Evolutionary conservation across 2,797 vertebrate genomes (phyloP).

Genomic region (Pangasius larnaudii): DNA sequence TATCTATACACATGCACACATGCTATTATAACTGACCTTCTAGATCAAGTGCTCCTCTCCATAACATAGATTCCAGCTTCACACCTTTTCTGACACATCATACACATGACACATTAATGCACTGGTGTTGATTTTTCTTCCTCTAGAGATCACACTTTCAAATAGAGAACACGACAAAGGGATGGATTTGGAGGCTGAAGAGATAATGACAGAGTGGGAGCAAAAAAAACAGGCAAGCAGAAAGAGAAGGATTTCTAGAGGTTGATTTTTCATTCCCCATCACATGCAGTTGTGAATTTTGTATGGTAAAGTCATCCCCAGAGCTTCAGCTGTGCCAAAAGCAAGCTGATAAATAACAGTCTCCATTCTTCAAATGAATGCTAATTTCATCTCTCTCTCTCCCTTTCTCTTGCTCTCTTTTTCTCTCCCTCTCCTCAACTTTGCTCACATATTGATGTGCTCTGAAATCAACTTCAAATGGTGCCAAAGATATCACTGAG

Average conservation of each 20-base stretch:
- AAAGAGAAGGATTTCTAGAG: constrained; percentile 64
- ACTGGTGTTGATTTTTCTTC: background rate
- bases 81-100: background rate
- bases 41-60: background rate
- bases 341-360: constrained; percentile 91
- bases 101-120: background rate
- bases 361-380: constrained; percentile 93
- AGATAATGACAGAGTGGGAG: constrained; percentile 3
- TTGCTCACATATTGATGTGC: constrained; percentile 88
- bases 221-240: background rate
- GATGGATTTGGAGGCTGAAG: background rate
- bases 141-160: background rate
- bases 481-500: constrained; percentile 82
- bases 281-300: constrained; percentile 72
- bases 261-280: constrained; percentile 87
- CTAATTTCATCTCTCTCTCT: constrained; percentile 81
- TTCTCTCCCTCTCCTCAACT: constrained; percentile 70
- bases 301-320: constrained; percentile 66
- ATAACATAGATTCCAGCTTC: background rate
- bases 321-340: constrained; percentile 87
- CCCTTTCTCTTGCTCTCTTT: constrained; percentile 52
- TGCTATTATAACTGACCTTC: background rate
- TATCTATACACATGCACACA: constrained; percentile 68
- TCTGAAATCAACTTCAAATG: constrained; percentile 91
- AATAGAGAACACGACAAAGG: background rate